phyloP scores from a whole-genome alignment of 2,888 invertebrate genomes.

The Nezara viridula region DNA sequence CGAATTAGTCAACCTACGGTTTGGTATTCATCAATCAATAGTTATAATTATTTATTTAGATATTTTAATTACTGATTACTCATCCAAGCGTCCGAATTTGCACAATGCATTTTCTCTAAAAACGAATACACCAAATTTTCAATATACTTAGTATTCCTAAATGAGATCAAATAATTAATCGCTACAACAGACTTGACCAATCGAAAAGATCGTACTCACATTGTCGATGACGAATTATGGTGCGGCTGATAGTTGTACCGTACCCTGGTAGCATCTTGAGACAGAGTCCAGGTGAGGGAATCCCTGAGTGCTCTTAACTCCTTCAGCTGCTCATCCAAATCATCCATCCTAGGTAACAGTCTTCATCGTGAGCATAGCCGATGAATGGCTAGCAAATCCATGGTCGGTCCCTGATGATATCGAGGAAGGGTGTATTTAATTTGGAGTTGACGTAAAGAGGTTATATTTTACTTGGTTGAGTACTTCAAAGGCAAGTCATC shows the following conservation, averaged over 20 bases:
- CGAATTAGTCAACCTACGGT: no score
- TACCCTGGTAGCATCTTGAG: conserved; percentile 38
- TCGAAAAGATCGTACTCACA: not conserved
- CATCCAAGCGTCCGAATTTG: no score
- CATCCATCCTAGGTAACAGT: not conserved
- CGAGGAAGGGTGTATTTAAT: not conserved
- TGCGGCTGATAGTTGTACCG: conserved; percentile 2
- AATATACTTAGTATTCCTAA: no score
- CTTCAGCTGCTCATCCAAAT: conserved; percentile 45
- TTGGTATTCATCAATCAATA: no score
- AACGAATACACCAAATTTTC: no score
- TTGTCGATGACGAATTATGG: not conserved
- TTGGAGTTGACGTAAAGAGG: not conserved
- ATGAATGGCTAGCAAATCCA: not conserved
- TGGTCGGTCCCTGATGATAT: not conserved
- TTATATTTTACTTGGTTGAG: not conserved
- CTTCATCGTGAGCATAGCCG: not conserved
- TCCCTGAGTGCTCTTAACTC: conserved; percentile 33
- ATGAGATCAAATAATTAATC: no score
- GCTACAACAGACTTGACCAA: no score
- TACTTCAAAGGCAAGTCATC: not conserved
- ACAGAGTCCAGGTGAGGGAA: conserved; percentile 23
- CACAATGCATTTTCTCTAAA: no score
- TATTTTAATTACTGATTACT: no score
- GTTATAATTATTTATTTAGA: no score